These are phyloP conservation scores for Glomeris marginata DNA, from an alignment of 2,888 invertebrate genomes.

Conservation along the genomic window DNA sequence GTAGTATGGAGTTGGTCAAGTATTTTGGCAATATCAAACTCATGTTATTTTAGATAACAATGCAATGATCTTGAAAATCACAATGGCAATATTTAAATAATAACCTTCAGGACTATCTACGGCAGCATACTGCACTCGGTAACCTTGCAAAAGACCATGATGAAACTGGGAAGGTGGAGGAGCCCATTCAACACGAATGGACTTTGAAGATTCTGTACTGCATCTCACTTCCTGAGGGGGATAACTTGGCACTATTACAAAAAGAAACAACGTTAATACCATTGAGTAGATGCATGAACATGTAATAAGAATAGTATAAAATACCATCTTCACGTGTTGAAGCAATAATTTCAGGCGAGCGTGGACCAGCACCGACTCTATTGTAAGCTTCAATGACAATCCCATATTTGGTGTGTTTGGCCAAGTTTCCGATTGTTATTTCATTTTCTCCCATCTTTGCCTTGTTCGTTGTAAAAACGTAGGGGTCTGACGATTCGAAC, in stretches of 20 bases:
- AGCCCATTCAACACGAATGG: slow-evolving; percentile 31
- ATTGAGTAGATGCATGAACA: neutral
- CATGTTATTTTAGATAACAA: too few relatives aligned
- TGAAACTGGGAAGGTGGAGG: slow-evolving; percentile 30
- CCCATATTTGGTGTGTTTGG: slow-evolving; percentile 21
- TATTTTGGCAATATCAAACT: too few relatives aligned
- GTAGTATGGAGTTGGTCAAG: too few relatives aligned
- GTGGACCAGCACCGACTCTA: slow-evolving; percentile 22
- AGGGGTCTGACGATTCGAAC: slow-evolving; percentile 10
- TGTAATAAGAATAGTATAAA: too few relatives aligned
- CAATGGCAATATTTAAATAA: neutral
- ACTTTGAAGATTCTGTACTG: slow-evolving; percentile 28
- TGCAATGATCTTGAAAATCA: too few relatives aligned
- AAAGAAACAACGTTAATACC: neutral
- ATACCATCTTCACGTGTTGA: slow-evolving; percentile 23
- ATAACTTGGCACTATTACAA: slow-evolving; percentile 30
- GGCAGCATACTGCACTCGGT: slow-evolving; percentile 51
- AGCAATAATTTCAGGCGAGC: slow-evolving; percentile 18
- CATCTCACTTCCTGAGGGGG: slow-evolving; percentile 32
- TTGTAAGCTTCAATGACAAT: slow-evolving; percentile 23
- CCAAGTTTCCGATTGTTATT: slow-evolving; percentile 24
- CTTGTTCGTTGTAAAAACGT: slow-evolving; percentile 19
- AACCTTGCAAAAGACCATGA: slow-evolving; percentile 43
- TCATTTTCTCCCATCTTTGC: slow-evolving; percentile 16
- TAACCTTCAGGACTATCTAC: slow-evolving; percentile 18